A percentile compares a stretch with the other conserved stretches of the same genome.
Evolutionary conservation across 2,888 invertebrate genomes (phyloP).

Genomic region (Bombylius discolor): DNA sequence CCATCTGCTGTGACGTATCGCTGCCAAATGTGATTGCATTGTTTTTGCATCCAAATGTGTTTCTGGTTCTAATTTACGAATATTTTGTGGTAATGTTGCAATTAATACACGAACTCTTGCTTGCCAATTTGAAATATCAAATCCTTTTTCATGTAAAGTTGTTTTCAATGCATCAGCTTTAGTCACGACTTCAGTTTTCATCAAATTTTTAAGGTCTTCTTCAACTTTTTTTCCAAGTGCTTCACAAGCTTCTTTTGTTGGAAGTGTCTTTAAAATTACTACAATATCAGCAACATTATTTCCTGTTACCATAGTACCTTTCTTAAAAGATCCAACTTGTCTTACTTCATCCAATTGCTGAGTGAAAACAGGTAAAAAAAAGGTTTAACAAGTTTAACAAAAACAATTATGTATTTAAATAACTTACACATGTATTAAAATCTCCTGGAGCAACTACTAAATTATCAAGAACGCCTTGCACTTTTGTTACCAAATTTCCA

Average conservation of each 20-base stretch:
- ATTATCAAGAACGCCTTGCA: slow-evolving; percentile 89
- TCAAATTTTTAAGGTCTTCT: slow-evolving; percentile 69
- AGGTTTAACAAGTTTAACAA: background rate
- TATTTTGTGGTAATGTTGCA: slow-evolving; percentile 87
- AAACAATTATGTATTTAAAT: background rate
- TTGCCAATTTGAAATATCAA: slow-evolving; percentile 73
- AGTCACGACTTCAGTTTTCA: slow-evolving; percentile 47
- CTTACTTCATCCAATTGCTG: slow-evolving; percentile 87
- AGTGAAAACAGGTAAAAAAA: slow-evolving; percentile 8
- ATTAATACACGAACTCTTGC: slow-evolving; percentile 84
- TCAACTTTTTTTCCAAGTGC: slow-evolving; percentile 78
- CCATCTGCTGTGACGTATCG: slow-evolving; percentile 93
- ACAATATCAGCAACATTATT: slow-evolving; percentile 94
- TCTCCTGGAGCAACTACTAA: slow-evolving; percentile 86
- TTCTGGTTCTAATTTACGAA: slow-evolving; percentile 85
- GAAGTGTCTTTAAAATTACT: slow-evolving; percentile 89
- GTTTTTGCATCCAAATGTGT: slow-evolving; percentile 60
- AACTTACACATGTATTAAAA: slow-evolving; percentile 88
- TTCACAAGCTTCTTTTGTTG: slow-evolving; percentile 90
- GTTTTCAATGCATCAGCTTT: slow-evolving; percentile 40
- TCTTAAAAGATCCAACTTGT: slow-evolving; percentile 95
- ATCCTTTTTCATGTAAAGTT: slow-evolving; percentile 60
- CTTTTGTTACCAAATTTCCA: slow-evolving; percentile 83
- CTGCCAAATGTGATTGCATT: slow-evolving; percentile 80
- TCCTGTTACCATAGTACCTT: slow-evolving; percentile 92